A percentile compares a stretch with the other conserved stretches of the same genome.
Conservation (phyloP, 1,140 invertebrate genomes). For the Mycetomoellerius zeteki region DNA sequence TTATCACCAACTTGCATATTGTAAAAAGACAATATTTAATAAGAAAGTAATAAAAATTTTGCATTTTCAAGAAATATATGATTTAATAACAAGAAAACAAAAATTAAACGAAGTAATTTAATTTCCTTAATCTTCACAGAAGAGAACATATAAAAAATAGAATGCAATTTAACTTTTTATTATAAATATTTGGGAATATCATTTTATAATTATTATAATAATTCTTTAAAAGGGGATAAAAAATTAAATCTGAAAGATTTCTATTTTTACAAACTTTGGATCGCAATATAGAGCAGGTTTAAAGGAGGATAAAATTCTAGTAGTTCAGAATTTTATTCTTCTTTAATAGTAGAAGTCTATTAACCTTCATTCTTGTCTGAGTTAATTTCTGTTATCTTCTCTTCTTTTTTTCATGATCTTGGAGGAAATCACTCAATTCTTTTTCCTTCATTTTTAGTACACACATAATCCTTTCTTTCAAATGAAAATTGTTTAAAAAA, state of each 20-base stretch:
- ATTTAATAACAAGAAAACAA: slow-evolving; percentile 36
- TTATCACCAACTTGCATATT: slow-evolving; percentile 7
- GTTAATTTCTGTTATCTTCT: background rate
- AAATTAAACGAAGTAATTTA: slow-evolving; percentile 11
- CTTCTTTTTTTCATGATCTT: background rate
- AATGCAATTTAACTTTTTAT: background rate
- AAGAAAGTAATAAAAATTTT: slow-evolving; percentile 52
- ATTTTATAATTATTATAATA: background rate
- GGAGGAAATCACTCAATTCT: background rate
- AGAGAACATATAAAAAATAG: background rate
- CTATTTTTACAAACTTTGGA: background rate
- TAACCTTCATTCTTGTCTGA: background rate
- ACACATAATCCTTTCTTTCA: background rate
- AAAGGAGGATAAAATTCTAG: background rate
- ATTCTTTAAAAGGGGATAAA: background rate
- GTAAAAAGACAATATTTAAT: slow-evolving; percentile 45
- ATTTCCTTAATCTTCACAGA: slow-evolving; percentile 13
- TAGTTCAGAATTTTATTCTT: no score
- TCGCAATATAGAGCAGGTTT: background rate
- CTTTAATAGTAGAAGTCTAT: no score
- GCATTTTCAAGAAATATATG: slow-evolving; percentile 25
- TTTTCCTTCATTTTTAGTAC: background rate
- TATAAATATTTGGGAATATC: background rate
- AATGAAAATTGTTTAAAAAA: background rate
- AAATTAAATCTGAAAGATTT: background rate